Base-by-base conservation (phyloP, 1,140 invertebrate genomes). In the Brachionus asplanchnoidis region DNA sequence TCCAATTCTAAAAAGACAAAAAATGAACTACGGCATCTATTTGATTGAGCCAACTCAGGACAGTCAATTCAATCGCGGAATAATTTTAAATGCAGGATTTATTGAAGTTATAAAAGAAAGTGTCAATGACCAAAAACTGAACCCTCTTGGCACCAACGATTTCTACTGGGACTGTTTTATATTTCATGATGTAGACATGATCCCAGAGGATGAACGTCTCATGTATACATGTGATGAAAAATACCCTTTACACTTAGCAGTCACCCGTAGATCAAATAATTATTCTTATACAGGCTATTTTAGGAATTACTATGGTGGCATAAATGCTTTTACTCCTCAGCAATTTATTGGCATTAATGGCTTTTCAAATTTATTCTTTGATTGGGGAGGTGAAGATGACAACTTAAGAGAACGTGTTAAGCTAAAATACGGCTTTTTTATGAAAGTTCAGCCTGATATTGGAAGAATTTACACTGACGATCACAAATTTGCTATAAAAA, bases 51-150 rank as follows among this genome's bases (percentile, higher is more conserved):
- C 87, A 88, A 20, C 89, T 90, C 93, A 93, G 78, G 91, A 91
- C 26, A 92, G 91, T 8, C 91, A 92, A 82, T 98, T 98, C 88
- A 98, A 98, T 89, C 92, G 95, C 78, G 97, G 95, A 1, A 94
- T 94, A 91, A 91, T 98, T 68, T 95, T 98, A 93, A 98, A 98
- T 90, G 93, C 97, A 14, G 97, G 96, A 7, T 97, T 94, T 89
- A 91, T 92, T 60, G 96, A 97, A 90, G 94, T 95, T 1, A 89
- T 90, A 23, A 88, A 89, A 84, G 75, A 79, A 36, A 36, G n/a
- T 70, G 14, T 28, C n/a, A 70, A 70, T 14, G 28, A 70, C 89
- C 91, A 66, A 92, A 93, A 44, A 95, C 93, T 89, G 9, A 36
- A 70, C 14, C 26, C 28, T 2, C 8, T 79, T 17, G 44, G 20